Percentiles rank a stretch among this genome's conserved stretches.
phyloP scores from a whole-genome alignment of 2,113 vertebrate species.

The Mugil cephalus region DNA sequence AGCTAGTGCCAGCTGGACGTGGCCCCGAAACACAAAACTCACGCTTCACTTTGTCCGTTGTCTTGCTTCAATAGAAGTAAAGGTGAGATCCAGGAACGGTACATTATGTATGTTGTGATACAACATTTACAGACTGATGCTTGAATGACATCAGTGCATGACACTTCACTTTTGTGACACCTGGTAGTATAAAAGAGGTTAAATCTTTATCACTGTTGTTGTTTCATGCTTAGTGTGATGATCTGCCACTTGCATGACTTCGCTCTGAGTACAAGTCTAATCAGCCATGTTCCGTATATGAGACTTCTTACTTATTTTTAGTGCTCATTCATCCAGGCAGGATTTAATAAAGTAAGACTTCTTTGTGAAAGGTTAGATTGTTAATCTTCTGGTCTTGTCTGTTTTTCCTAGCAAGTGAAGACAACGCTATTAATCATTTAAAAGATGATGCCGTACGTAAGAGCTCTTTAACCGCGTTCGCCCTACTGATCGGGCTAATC shows the following conservation, averaged over 20 bases:
- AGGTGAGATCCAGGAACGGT: not conserved
- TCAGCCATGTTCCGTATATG: not conserved
- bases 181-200: not conserved
- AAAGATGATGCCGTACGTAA: slow-evolving; percentile 15
- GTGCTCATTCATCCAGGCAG: not conserved
- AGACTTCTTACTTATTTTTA: not conserved
- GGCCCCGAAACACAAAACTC: not conserved
- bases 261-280: not conserved
- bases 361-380: slow-evolving; percentile 3
- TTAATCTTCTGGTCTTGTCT: not conserved
- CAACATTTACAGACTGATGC: not conserved
- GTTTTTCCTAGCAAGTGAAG: slow-evolving; percentile 4
- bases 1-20: not conserved
- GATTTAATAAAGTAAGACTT: slow-evolving; percentile 4
- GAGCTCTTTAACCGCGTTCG: not conserved
- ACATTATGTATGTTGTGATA: too few species aligned
- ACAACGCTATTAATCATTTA: slow-evolving; percentile 19
- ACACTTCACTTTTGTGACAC: not conserved
- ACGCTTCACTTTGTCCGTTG: not conserved
- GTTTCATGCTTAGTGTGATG: not conserved
- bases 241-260: not conserved
- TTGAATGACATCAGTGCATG: not conserved
- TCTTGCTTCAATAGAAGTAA: not conserved
- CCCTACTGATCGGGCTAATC: slow-evolving; percentile 1
- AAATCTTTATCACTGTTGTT: not conserved